These are phyloP conservation scores for Ptychochromis oligacanthus DNA, from an alignment of 2,113 vertebrate species.

Conservation along the genomic window DNA sequence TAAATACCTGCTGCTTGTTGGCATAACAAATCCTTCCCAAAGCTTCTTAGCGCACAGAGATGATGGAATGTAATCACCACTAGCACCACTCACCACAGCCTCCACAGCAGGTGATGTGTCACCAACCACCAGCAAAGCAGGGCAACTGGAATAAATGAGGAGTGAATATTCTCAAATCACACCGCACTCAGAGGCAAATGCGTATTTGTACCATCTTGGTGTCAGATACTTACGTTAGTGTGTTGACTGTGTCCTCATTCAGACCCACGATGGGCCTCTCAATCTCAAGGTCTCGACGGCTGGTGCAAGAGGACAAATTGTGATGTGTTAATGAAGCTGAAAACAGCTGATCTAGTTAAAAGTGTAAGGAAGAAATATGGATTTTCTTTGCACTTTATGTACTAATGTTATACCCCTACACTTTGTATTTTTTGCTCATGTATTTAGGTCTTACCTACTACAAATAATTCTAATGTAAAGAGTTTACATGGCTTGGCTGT, in stretches of 20 bases:
- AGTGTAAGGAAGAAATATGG: neutral
- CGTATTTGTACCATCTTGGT: neutral
- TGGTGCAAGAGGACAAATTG: slow-evolving; percentile 62
- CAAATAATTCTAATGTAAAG: neutral
- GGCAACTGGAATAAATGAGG: slow-evolving; percentile 81
- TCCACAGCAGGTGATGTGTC: slow-evolving; percentile 96
- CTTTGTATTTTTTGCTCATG: neutral
- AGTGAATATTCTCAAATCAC: neutral
- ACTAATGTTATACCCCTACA: neutral
- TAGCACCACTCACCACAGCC: slow-evolving; percentile 86
- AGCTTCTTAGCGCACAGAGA: neutral
- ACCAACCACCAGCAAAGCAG: slow-evolving; percentile 92
- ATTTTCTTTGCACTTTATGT: neutral
- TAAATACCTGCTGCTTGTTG: neutral
- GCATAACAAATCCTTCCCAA: neutral
- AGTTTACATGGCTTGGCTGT: no score
- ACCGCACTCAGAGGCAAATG: neutral
- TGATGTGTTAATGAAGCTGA: neutral
- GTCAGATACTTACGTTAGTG: slow-evolving; percentile 86
- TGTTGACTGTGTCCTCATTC: slow-evolving; percentile 87
- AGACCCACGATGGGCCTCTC: slow-evolving; percentile 88
- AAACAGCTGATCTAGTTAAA: neutral
- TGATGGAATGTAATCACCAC: slow-evolving; percentile 20
- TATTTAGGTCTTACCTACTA: neutral
- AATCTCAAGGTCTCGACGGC: slow-evolving; percentile 93